These are phyloP conservation scores for Alectoris magna DNA, from an alignment of 2,797 vertebrate genomes.

Conservation along the genomic window DNA sequence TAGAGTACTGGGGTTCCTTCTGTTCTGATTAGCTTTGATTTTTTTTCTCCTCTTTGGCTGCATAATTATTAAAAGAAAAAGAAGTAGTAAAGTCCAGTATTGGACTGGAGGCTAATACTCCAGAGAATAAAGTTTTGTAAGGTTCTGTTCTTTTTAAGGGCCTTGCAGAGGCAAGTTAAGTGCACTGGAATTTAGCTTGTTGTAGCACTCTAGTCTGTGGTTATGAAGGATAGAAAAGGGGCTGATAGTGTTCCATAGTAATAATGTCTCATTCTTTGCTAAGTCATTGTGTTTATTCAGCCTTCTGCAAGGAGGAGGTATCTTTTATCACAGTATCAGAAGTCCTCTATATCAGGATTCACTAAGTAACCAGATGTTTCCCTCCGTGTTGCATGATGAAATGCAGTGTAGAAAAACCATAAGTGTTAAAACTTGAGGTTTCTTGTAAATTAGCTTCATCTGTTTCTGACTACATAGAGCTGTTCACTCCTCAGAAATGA, in stretches of 20 bases:
- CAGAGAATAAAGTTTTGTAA: not conserved
- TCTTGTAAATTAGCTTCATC: not conserved
- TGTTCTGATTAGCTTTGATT: not conserved
- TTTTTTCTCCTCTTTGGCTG: not conserved
- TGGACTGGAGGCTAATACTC: not conserved
- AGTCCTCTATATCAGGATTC: not conserved
- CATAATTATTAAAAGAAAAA: not conserved
- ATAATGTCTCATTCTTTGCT: not conserved
- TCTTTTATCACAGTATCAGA: not conserved
- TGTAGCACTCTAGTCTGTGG: not conserved
- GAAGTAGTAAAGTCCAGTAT: not conserved
- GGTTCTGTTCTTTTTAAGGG: not conserved
- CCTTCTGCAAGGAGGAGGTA: not conserved
- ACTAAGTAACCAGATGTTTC: not conserved
- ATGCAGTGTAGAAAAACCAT: not conserved
- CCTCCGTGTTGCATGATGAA: not conserved
- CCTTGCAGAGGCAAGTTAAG: not conserved
- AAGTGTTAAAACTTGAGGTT: constrained; percentile 12
- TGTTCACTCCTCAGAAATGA: constrained; percentile 14
- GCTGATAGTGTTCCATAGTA: not conserved
- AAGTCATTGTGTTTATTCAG: not conserved
- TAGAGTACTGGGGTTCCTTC: not conserved
- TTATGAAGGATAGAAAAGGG: not conserved
- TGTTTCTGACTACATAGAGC: not conserved
- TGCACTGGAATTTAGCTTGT: not conserved